These are phyloP conservation scores for Strongylocentrotus purpuratus DNA, from an alignment of 35 echinoderm and acorn worm genomes.

Conservation along the genomic window DNA sequence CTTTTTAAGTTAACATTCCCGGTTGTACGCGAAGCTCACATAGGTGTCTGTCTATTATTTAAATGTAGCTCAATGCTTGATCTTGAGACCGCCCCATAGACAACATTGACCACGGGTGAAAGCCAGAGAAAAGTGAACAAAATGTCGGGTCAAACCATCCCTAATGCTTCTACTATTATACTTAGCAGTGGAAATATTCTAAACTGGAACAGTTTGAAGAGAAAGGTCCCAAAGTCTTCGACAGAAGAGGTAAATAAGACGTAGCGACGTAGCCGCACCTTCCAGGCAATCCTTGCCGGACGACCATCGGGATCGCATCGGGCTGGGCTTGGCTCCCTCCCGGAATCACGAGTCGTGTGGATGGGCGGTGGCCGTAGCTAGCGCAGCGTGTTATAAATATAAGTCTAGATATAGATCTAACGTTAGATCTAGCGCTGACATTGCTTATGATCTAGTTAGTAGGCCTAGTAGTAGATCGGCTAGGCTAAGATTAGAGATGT, in stretches of 20 bases:
- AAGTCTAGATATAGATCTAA: neutral
- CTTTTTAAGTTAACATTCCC: too few relatives aligned
- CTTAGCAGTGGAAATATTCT: constrained; percentile 69
- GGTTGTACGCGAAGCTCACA: too few relatives aligned
- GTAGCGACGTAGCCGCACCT: neutral
- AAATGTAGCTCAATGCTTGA: too few relatives aligned
- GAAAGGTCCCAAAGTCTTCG: constrained; percentile 66
- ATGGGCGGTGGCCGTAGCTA: neutral
- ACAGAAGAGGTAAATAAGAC: constrained; percentile 70
- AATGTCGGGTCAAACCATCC: constrained; percentile 41
- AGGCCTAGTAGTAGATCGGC: too few relatives aligned
- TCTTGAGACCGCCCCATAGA: too few relatives aligned
- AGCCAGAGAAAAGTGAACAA: neutral
- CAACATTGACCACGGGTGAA: too few relatives aligned
- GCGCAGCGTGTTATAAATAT: neutral
- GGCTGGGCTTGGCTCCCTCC: neutral
- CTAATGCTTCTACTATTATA: constrained; percentile 47
- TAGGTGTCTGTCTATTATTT: too few relatives aligned
- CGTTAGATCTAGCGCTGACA: too few relatives aligned
- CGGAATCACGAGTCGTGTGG: neutral
- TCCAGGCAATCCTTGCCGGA: neutral
- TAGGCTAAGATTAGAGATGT: too few relatives aligned
- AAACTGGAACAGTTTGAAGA: constrained; percentile 65
- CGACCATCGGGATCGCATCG: neutral
- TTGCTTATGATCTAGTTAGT: too few relatives aligned